Evolutionary conservation across 2,113 vertebrate species (phyloP).

Genomic region (Carassius gibelio): DNA sequence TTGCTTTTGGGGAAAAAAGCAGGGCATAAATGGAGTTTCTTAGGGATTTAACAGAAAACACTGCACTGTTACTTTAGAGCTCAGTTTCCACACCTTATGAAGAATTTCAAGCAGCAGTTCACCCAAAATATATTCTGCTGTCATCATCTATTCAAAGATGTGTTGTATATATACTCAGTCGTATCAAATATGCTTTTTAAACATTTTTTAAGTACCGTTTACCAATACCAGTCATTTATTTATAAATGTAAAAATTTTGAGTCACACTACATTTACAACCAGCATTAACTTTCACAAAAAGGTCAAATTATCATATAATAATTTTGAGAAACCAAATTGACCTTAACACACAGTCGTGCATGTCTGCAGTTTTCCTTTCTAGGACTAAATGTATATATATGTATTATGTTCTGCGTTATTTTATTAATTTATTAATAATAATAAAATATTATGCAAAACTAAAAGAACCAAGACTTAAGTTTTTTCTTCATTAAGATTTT

Average conservation of each 20-base stretch:
- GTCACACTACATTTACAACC: not conserved
- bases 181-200: not conserved
- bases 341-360: not conserved
- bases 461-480: no score
- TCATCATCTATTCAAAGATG: not conserved
- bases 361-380: not conserved
- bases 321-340: not conserved
- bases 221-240: not conserved
- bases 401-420: no score
- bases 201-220: no score
- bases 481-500: no score
- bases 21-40: not conserved
- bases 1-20: not conserved
- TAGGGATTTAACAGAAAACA: not conserved
- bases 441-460: no score
- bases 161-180: not conserved
- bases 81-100: not conserved
- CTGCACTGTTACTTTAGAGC: not conserved
- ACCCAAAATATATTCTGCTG: not conserved
- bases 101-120: not conserved
- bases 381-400: no score
- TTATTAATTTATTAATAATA: no score
- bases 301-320: not conserved
- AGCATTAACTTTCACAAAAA: not conserved
- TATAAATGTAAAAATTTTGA: not conserved